Evolutionary conservation across 1,140 invertebrate genomes (phyloP), one percentile per base, ranked within the genome.

Genomic region (Habropoda laboriosa): DNA sequence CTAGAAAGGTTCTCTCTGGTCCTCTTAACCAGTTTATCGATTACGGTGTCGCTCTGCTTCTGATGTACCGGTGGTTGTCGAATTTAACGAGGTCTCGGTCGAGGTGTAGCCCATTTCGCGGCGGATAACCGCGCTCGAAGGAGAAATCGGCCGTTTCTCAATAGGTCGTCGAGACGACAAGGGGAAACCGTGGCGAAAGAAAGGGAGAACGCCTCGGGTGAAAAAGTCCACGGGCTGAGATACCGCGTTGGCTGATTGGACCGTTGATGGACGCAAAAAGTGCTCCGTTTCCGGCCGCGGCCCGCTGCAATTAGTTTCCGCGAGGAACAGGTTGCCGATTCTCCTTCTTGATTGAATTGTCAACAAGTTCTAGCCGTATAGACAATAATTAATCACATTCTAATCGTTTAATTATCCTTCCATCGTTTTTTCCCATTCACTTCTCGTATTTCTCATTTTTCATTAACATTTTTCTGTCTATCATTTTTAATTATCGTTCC

Each of bases 141-240:
- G 42, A 67, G 63, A 60, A 64, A 75, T 47, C 51, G 12, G 32
- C 35, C 47, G 49, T 75, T 80, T 75, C 51, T 75, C 49, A 75
- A 80, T 80, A 67, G 71, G 49, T 67, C 49, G 42, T 63, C 35
- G 38, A 40, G 32, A 58, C 35, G 63, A n/a, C n/a, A n/a, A 58
- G 55, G 24, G 32, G 66, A 70, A 71, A 49, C 47, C 6, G n/a
- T 21, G 70, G n/a, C 30, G 77, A 66, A 74, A 74, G 70, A 51
- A 53, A 63, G 45, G 57, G 55, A n/a, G n/a, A 61, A 47, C 60
- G 77, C 58, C 49, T 58, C 30, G 49, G 60, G 77, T 57, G 32
- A 74, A 58, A 79, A 58, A 64, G 18, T 51, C 32, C 73, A 61
- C 38, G 61, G 51, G 55, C 32, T n/a, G n/a, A 42, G 73, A 67